Evolutionary conservation across 2,888 invertebrate species (phyloP).

Genomic region (Chymomyza amoena): DNA sequence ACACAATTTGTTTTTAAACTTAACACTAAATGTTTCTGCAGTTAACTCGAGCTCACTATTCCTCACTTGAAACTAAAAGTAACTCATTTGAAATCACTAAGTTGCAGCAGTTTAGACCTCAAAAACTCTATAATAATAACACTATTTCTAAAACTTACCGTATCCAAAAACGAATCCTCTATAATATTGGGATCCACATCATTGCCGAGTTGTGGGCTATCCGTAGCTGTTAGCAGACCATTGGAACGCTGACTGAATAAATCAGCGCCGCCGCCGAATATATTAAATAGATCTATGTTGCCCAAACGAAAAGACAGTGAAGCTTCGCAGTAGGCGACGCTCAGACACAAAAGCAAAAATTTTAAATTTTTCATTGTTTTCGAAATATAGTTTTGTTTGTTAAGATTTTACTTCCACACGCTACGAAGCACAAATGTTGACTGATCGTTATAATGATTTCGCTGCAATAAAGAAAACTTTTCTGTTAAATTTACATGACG

Average conservation of each 20-base stretch:
- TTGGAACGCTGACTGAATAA: slow-evolving; percentile 24
- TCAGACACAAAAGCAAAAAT: slow-evolving; percentile 24
- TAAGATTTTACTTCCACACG: slow-evolving; percentile 28
- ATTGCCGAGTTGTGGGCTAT: slow-evolving; percentile 27
- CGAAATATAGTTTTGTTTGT: neutral
- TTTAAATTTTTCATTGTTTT: slow-evolving; percentile 14
- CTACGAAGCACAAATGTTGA: slow-evolving; percentile 48
- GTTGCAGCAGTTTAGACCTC: no score
- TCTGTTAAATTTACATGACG: slow-evolving; percentile 10
- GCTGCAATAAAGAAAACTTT: slow-evolving; percentile 55
- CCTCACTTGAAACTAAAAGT: no score
- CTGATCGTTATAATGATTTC: slow-evolving; percentile 46
- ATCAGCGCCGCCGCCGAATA: slow-evolving; percentile 43
- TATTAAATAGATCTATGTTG: slow-evolving; percentile 63
- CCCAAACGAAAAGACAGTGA: slow-evolving; percentile 57
- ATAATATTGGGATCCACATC: slow-evolving; percentile 68
- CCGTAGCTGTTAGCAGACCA: slow-evolving; percentile 25
- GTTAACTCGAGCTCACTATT: no score
- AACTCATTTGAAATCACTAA: no score
- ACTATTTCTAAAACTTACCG: slow-evolving; percentile 49
- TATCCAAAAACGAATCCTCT: slow-evolving; percentile 70
- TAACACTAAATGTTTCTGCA: no score
- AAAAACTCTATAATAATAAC: neutral
- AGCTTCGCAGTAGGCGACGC: slow-evolving; percentile 26
- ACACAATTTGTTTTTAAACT: no score